Evolutionary conservation across 2,113 vertebrate species (phyloP).

Genomic region (Hypocryptadius cinnamomeus): DNA sequence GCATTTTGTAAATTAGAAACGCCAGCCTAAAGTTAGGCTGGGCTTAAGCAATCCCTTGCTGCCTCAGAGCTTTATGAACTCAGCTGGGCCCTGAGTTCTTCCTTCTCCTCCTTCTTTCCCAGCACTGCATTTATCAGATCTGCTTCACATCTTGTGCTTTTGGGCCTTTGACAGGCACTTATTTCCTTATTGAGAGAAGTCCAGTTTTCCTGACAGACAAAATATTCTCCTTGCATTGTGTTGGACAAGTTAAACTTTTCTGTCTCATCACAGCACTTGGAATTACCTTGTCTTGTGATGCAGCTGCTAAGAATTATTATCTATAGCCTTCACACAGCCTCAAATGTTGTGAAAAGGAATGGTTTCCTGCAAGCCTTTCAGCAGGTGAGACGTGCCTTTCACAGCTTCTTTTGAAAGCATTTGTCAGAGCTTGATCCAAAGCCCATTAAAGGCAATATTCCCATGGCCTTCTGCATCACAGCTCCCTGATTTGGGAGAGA

Average conservation of each 20-base stretch:
- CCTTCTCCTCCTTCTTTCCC: background rate
- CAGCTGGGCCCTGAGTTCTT: background rate
- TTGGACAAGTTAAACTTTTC: background rate
- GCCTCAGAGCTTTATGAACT: background rate
- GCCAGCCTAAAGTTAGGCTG: background rate
- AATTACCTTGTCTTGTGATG: background rate
- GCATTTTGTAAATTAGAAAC: background rate
- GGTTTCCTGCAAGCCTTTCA: background rate
- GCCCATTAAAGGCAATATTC: background rate
- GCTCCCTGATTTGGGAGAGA: background rate
- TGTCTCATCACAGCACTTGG: background rate
- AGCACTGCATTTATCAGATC: background rate
- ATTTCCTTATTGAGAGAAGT: background rate
- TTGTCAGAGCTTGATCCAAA: background rate
- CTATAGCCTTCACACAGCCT: background rate
- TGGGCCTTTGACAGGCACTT: background rate
- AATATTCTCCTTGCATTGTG: background rate
- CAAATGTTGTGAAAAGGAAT: background rate
- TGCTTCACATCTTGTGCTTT: background rate
- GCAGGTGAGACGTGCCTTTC: background rate
- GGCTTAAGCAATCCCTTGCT: background rate
- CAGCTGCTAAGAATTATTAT: background rate
- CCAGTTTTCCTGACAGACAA: background rate
- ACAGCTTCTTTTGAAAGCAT: background rate
- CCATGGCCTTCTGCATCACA: background rate